Evolutionary conservation across 2,113 vertebrate species (phyloP).

Genomic region (Lynx canadensis): DNA sequence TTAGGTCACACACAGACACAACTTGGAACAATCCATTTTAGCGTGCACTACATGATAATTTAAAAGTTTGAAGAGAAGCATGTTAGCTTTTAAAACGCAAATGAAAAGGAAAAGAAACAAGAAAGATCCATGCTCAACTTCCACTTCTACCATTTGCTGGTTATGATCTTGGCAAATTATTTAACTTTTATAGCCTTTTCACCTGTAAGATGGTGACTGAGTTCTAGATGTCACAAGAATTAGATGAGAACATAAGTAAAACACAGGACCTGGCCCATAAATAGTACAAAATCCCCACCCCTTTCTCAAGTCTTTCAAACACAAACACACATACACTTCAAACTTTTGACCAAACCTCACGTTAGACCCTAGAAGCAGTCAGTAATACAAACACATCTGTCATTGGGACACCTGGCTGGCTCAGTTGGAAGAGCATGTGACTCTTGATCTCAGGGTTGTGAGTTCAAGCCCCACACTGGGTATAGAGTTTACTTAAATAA

Average conservation of each 20-base stretch:
- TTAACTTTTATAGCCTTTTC: conserved; percentile 2
- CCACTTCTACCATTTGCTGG: not conserved
- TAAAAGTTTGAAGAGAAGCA: not conserved
- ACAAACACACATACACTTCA: not conserved
- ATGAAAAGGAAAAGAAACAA: not conserved
- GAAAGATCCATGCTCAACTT: not conserved
- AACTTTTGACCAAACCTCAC: not conserved
- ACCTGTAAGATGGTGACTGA: not conserved
- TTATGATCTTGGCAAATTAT: not conserved
- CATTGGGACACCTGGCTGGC: not conserved
- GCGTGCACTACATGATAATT: not conserved
- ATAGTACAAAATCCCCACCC: not conserved
- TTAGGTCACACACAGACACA: not conserved
- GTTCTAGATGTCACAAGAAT: not conserved
- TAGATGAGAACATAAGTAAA: not conserved
- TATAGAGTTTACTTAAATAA: not conserved
- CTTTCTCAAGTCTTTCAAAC: not conserved
- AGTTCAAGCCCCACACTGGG: not conserved
- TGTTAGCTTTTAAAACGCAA: not conserved
- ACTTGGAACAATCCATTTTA: conserved; percentile 2
- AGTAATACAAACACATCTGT: not conserved
- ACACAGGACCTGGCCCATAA: not conserved
- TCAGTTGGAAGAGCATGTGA: not conserved
- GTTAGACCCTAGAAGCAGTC: not conserved
- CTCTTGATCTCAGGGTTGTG: not conserved